phyloP scores from a whole-genome alignment of 92 coral and sea anemone genomes.

The Muricea muricata region DNA sequence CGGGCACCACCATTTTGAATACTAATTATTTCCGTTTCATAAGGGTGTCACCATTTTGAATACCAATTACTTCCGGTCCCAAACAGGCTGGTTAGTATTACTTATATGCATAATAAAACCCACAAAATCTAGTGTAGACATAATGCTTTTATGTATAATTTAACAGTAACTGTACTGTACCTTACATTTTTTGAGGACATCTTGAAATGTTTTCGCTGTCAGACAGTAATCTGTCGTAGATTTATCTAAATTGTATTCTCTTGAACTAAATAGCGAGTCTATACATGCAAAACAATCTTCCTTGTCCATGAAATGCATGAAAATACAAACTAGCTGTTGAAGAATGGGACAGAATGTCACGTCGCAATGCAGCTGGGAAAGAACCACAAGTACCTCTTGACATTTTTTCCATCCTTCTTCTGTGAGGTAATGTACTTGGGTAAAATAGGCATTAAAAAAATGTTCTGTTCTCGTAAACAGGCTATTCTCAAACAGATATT shows the following conservation, averaged over 20 bases:
- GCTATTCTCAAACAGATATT: too few relatives aligned
- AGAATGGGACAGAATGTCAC: conserved; percentile 85
- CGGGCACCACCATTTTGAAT: too few relatives aligned
- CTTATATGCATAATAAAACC: too few relatives aligned
- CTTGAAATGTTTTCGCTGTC: conserved; percentile 96
- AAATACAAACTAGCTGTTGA: conserved; percentile 76
- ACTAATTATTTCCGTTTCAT: too few relatives aligned
- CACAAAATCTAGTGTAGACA: too few relatives aligned
- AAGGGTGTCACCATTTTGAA: too few relatives aligned
- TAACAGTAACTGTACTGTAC: too few relatives aligned
- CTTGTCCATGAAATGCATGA: conserved; percentile 92
- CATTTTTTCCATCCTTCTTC: conserved; percentile 75
- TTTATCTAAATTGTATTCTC: conserved; percentile 74
- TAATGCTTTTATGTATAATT: too few relatives aligned
- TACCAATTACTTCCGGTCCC: too few relatives aligned
- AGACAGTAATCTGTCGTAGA: conserved; percentile 77
- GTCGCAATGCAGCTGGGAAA: conserved; percentile 84
- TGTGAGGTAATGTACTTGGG: conserved; percentile 63
- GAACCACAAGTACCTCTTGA: conserved; percentile 66
- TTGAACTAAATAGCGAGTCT: conserved; percentile 76
- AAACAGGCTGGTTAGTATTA: too few relatives aligned
- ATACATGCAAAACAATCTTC: conserved; percentile 83
- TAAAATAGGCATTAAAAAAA: conserved; percentile 30
- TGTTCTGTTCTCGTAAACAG: conserved; percentile 1
- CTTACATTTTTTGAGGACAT: conserved; percentile 83